phyloP scores from a whole-genome alignment of 2,888 invertebrate species.

The Limnephilus rhombicus region DNA sequence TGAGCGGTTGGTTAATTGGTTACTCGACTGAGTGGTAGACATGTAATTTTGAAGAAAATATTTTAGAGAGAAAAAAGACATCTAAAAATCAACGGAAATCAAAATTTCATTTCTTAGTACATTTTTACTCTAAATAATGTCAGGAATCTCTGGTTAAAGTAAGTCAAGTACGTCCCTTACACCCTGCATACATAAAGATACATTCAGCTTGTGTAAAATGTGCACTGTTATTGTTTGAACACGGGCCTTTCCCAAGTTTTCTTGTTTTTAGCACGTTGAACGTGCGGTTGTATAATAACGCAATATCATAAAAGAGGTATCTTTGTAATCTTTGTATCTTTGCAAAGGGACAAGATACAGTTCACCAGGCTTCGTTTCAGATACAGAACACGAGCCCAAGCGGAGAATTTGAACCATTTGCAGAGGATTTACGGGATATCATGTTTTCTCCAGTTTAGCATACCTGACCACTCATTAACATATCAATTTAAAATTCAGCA shows the following conservation, averaged over 20 bases:
- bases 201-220: no score
- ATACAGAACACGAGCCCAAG: background rate
- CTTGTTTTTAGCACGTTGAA: background rate
- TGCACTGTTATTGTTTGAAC: background rate
- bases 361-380: background rate
- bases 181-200: no score
- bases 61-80: no score
- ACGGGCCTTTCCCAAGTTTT: background rate
- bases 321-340: background rate
- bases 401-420: constrained; percentile 13
- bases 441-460: background rate
- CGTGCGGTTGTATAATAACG: background rate
- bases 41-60: no score
- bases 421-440: constrained; percentile 34
- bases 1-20: no score
- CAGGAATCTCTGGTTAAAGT: no score
- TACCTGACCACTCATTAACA: constrained; percentile 32
- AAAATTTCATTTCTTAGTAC: no score
- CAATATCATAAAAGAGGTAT: background rate
- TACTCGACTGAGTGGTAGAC: no score
- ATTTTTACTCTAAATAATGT: no score
- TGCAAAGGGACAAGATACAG: background rate
- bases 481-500: constrained; percentile 40
- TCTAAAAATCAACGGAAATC: no score
- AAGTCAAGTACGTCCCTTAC: no score